A percentile compares a stretch with the other conserved stretches of the same genome.
Conservation (phyloP, 2,113 vertebrate species). For the Alouatta palliata region DNA sequence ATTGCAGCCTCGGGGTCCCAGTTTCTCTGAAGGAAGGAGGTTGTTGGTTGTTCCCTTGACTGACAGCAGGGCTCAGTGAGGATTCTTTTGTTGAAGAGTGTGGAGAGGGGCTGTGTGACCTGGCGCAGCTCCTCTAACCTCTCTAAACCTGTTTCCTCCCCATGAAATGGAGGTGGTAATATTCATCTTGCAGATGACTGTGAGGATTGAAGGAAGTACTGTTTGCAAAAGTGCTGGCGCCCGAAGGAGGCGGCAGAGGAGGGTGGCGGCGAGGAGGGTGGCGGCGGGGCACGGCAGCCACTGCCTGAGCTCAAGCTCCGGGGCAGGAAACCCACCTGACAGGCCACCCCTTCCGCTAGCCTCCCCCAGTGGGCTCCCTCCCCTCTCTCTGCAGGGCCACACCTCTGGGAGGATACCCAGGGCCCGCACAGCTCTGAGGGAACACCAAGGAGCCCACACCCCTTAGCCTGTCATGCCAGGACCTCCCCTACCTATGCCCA, state of each 20-base stretch:
- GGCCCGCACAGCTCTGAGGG: not conserved
- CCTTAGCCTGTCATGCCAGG: not conserved
- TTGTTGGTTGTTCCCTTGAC: not conserved
- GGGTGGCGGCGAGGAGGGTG: not conserved
- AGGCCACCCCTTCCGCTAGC: not conserved
- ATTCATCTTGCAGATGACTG: not conserved
- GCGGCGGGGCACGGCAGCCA: not conserved
- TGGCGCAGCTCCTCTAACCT: not conserved
- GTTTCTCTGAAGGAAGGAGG: not conserved
- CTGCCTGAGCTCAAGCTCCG: not conserved
- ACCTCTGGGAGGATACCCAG: not conserved
- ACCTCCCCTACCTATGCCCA: not conserved
- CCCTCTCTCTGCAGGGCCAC: not conserved
- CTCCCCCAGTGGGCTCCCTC: not conserved
- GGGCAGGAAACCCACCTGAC: constrained; percentile 2
- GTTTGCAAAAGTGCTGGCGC: not conserved
- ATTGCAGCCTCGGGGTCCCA: not conserved
- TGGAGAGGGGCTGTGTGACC: not conserved
- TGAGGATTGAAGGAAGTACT: not conserved
- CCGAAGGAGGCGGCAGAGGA: not conserved
- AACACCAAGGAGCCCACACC: not conserved
- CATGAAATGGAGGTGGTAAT: not conserved
- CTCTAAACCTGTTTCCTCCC: not conserved
- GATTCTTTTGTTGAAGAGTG: not conserved
- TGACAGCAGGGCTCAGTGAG: not conserved